Evolutionary conservation across 2,888 invertebrate genomes (phyloP), one percentile per base, ranked within the genome.

Genomic region (Chrysolina oricalcia): DNA sequence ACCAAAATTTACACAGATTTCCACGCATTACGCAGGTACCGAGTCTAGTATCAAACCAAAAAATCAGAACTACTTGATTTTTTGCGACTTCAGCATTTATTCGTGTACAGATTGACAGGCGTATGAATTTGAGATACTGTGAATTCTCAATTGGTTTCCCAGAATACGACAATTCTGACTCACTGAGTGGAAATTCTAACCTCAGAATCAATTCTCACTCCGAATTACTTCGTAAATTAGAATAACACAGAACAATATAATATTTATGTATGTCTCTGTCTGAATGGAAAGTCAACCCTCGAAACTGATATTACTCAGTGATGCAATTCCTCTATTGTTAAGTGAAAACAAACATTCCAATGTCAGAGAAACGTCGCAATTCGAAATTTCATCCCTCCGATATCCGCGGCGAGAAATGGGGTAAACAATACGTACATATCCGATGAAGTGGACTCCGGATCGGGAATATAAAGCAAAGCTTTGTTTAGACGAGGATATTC

Each of bases 401-500:
- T 35, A 35, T 15, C 59, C 27, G 15, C 40, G 27, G 53, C 50
- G 67, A 67, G 67, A 53, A 67, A 67, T 67, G 50, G 67, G 48
- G 50, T 35, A 27, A 27, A 64, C 63, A 64, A 65, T 70, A 76
- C 56, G 70, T 73, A 73, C 69, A 76, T 69, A 73, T 73, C 72
- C 56, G 59, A 67, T 72, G 62, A 69, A 70, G 62, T 73, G 75
- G 72, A 73, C 75, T 68, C 21, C n/a, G 23, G 66, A 72, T 70
- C 67, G 63, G 68, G 68, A 21, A 73, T 48, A 19, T 48, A 66
- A 68, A 62, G 59, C 68, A 40, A 62, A 41, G 68, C 78, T 82
- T 85, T 85, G 85, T 85, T 85, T 85, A 84, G 84, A 85, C 83
- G 83, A 80, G 82, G 83, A 83, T 84, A 85, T 85, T 83, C 83